phyloP scores from a whole-genome alignment of 2,113 vertebrate species.

The Leucoraja erinaceus region DNA sequence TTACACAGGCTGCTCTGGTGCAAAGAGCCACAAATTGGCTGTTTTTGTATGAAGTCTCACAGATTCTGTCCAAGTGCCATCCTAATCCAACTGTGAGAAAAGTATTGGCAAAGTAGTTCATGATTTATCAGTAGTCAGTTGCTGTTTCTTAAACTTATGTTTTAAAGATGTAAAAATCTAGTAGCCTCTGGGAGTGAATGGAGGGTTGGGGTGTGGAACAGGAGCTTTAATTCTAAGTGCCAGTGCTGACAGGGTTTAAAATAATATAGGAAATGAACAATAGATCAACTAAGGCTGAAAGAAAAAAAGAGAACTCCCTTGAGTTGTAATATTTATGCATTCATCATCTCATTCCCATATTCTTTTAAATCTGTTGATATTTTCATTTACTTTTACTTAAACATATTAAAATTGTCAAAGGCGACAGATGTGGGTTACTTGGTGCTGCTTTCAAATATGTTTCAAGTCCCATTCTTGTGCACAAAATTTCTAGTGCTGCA shows the following conservation, averaged over 20 bases:
- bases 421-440: background rate
- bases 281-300: background rate
- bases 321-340: background rate
- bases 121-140: slow-evolving; percentile 17
- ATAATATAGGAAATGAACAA: background rate
- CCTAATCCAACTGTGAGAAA: slow-evolving; percentile 23
- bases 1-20: slow-evolving; percentile 13
- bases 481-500: background rate
- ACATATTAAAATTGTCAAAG: background rate
- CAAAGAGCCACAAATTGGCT: slow-evolving; percentile 23
- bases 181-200: background rate
- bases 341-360: background rate
- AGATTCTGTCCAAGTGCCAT: background rate
- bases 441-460: background rate
- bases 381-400: background rate
- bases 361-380: background rate
- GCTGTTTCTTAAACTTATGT: background rate
- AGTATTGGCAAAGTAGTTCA: slow-evolving; percentile 10
- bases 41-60: slow-evolving; percentile 16
- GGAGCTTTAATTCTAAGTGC: background rate
- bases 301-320: background rate
- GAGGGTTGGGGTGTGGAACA: background rate
- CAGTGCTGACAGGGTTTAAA: background rate
- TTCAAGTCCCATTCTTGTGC: background rate
- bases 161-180: slow-evolving; percentile 13